Evolutionary conservation across 2,888 invertebrate species (phyloP).

Genomic region (Drosophila seclusa): DNA sequence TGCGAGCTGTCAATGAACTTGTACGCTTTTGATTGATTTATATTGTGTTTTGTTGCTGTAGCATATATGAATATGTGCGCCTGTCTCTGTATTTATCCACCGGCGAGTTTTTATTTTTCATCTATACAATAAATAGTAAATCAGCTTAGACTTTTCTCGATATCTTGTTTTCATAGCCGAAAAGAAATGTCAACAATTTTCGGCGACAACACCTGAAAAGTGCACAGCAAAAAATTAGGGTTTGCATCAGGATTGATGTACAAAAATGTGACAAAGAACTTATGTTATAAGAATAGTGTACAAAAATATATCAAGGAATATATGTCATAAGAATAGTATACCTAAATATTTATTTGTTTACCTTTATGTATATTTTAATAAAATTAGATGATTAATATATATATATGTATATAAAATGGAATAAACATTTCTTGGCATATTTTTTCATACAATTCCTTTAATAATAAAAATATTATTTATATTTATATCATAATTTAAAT

Average conservation of each 20-base stretch:
- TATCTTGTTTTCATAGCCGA: slow-evolving; percentile 48
- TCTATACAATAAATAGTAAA: slow-evolving; percentile 62
- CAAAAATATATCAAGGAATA: not conserved
- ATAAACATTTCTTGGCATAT: not conserved
- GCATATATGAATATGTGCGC: slow-evolving; percentile 20
- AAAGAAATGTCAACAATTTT: slow-evolving; percentile 14
- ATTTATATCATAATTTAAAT: not conserved
- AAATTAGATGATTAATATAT: not conserved
- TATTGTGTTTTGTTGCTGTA: slow-evolving; percentile 75
- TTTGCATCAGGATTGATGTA: not conserved
- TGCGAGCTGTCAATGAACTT: slow-evolving; percentile 84
- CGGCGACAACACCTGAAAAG: slow-evolving; percentile 50
- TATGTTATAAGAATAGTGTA: fast-evolving
- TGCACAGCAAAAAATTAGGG: not conserved
- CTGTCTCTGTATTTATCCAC: slow-evolving; percentile 14
- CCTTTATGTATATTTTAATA: not conserved
- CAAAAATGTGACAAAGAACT: not conserved
- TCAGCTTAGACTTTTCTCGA: slow-evolving; percentile 66
- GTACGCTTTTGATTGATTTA: slow-evolving; percentile 83
- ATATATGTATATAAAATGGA: not conserved
- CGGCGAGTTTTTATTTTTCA: slow-evolving; percentile 1
- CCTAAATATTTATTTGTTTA: fast-evolving
- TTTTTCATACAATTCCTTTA: not conserved
- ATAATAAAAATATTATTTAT: not conserved
- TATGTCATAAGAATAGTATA: not conserved